Evolutionary conservation across 2,113 vertebrate species (phyloP), one percentile per base, ranked within the genome.

Genomic region (Cebidichthys violaceus): DNA sequence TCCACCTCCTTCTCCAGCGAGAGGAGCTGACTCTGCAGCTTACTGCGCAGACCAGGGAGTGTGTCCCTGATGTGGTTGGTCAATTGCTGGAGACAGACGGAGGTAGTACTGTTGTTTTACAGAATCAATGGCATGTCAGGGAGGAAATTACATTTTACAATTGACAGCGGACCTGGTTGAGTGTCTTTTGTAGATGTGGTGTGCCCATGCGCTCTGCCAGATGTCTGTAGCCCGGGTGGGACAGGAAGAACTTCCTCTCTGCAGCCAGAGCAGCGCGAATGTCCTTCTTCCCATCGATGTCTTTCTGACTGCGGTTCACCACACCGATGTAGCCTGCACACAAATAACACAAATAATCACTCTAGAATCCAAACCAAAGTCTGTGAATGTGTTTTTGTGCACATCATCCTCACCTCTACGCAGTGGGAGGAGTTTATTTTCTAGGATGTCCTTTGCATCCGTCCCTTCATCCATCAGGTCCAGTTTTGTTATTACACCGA

Each of bases 31-130:
- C 97, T 98, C 95, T 99, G 98, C 0, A 99, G 95, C 27, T 99
- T 99, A 93, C 96, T 98, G 4, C 98, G 96, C 81, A 99, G 94
- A 0, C 97, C 91, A 0, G 98, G 98, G 75, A 99, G 93, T 0
- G 98, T 97, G 87, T 99, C 98, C 55, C 98, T 96, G 79, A 99
- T 99, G 95, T 99, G 98, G 92, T 99, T 99, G 83, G 98, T 99
- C 82, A 99, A 83, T 99, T 99, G 98, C 98, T 99, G 69, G 0
- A 70, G 43, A 18, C 22, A 70, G 14, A 66, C 8, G 83, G 31
- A 47, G 24, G 17, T 1, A 17, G 11, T 9, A 5, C 9, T 4
- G 54, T 64, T 47, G 37, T 68, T 79, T 27, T 18, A 55, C 43
- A 68, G 22, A 61, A 50, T 47, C 0, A 13, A 37, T 10, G 15